phyloP scores from a whole-genome alignment of 2,888 invertebrate genomes.

The Ephialtes manifestator region DNA sequence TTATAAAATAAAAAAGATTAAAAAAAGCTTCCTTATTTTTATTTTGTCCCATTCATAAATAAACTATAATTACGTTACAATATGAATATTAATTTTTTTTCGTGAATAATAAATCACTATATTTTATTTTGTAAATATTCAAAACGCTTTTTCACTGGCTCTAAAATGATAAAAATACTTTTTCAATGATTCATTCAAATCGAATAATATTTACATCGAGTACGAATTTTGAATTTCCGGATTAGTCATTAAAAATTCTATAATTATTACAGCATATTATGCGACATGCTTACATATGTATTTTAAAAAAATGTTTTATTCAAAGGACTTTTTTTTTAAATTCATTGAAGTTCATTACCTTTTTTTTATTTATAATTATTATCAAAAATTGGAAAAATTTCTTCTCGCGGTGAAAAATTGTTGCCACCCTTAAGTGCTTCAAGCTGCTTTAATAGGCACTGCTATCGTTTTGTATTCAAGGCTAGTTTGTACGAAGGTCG shows the following conservation, averaged over 20 bases:
- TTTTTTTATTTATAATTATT: neutral
- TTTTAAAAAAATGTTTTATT: neutral
- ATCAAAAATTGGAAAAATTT: constrained; percentile 12
- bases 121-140: no score
- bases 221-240: neutral
- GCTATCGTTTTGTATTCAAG: constrained; percentile 38
- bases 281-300: no score
- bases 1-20: no score
- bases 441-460: neutral
- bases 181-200: neutral
- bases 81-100: no score
- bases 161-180: neutral
- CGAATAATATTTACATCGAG: constrained; percentile 9
- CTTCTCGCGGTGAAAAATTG: neutral
- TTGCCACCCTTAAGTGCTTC: neutral
- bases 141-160: neutral
- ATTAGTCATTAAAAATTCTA: neutral
- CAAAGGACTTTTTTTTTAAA: neutral
- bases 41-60: no score
- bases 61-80: no score
- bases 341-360: neutral
- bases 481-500: constrained; percentile 32
- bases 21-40: no score
- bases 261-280: no score
- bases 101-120: no score